Evolutionary conservation across 1,140 invertebrate genomes (phyloP), one percentile per base, ranked within the genome.

Genomic region (Diachasmimorpha longicaudata): DNA sequence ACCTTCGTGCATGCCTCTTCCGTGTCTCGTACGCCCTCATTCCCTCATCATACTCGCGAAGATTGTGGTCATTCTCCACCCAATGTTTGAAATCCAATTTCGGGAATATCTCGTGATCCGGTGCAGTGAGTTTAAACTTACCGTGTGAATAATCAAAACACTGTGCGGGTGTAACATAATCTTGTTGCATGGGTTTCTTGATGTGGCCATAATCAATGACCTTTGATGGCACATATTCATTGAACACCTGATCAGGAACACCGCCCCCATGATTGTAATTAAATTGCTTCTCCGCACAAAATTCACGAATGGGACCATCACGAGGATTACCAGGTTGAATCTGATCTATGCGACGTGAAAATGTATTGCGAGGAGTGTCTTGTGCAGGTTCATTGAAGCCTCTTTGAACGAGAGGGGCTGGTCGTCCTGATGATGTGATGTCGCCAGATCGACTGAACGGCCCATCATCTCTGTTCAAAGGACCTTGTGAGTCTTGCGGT

Each of bases 151-250:
- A 89, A 73, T 89, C 88, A 44, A 83, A 89, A 14, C 78, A 81
- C 63, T 87, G 82, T 10, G 81, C 71, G 5, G 84, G 83, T n/a
- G 80, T 82, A 9, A 81, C 55, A 37, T 85, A 75, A 70, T 85
- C 83, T 4, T 81, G 79, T 6, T 79, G 78, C 0, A 48, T 37
- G 21, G 79, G 23, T 9, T 77, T 79, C n/a, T 79, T 70, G 4
- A 70, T 78, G 80, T 94, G 93, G 19, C 92, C 91, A 87, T 95
- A 95, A 86, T 95, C 93, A 58, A 95, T 91, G 25, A 94, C 91
- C 77, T 93, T 91, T n/a, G 90, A 88, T 4, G 87, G 85, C 19
- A 82, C 21, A 14, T 84, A 79, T 5, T 87, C 85, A 4, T 70
- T 23, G 10, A 82, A 78, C 37, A 78, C 79, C 31, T 82, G 79